Evolutionary conservation across 2,113 vertebrate genomes (phyloP), one percentile per base, ranked within the genome.

Genomic region (Xyliphius kryptos): DNA sequence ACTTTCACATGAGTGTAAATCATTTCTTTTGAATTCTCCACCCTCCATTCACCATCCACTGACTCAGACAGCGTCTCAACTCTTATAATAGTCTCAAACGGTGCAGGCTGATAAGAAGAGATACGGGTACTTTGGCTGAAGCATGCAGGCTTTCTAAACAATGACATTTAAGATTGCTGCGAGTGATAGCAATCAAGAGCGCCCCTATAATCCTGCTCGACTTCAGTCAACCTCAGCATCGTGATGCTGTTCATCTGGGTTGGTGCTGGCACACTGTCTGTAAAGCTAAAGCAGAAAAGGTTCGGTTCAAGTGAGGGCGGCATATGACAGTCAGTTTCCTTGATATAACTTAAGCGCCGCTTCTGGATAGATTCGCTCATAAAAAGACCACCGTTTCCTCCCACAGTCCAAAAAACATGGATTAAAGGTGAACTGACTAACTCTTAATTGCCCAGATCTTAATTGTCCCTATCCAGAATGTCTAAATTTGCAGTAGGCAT

Each of bases 141-240:
- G 67, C 70, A 77, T 80, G 74, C 36, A 49, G 76, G 78, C 62
- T 53, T 56, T 73, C 60, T 66, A 56, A 74, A 82, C 60, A 82
- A 74, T 78, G 56, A 76, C 63, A 78, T 63, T 16, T 56, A 71
- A 79, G 74, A 81, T 76, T 79, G 69, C 61, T 73, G 71, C 50
- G 72, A 21, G 58, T 56, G 78, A 77, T 77, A 58, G 16, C 16
- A 40, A 74, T 74, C 77, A 72, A 17, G 67, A 81, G 66, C 74
- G 50, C 74, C 71, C 67, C 17, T 67, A 76, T 74, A 50, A 49
- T 72, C 52, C 48, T 38, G 32, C 56, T 72, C 70, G 61, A 68
- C 68, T 56, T 44, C 61, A 61, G 64, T 61, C 53, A 52, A 56
- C 72, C 74, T 78, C 59, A 51, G 57, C 49, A 61, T 48, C 20